These are phyloP conservation scores for Bibio marci DNA, from an alignment of 2,888 invertebrate genomes.

Conservation along the genomic window DNA sequence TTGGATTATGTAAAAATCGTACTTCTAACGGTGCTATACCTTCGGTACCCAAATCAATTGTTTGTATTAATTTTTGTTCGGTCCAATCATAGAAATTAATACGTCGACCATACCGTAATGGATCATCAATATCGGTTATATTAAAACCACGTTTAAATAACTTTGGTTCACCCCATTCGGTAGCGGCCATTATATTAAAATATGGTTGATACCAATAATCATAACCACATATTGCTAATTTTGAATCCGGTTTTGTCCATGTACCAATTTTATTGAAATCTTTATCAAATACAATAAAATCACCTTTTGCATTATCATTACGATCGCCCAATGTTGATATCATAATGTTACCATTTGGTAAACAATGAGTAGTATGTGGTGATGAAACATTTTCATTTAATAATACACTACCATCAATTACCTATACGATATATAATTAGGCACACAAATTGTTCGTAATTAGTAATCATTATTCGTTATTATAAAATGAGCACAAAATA, in stretches of 20 bases:
- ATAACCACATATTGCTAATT: slow-evolving; percentile 61
- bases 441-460: too few species aligned
- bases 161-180: slow-evolving; percentile 86
- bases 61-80: slow-evolving; percentile 58
- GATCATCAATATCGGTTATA: slow-evolving; percentile 31
- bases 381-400: slow-evolving; percentile 59
- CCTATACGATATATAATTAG: slow-evolving; percentile 45
- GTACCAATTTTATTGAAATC: slow-evolving; percentile 46
- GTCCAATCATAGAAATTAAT: slow-evolving; percentile 87
- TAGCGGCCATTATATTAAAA: slow-evolving; percentile 75
- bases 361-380: slow-evolving; percentile 88
- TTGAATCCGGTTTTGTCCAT: slow-evolving; percentile 51
- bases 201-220: slow-evolving; percentile 98
- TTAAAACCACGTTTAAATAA: slow-evolving; percentile 52
- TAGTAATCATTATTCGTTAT: not conserved
- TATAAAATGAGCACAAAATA: not conserved
- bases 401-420: slow-evolving; percentile 65
- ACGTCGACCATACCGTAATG: slow-evolving; percentile 58
- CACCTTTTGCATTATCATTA: slow-evolving; percentile 65
- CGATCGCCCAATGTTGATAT: slow-evolving; percentile 87
- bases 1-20: slow-evolving; percentile 85
- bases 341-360: slow-evolving; percentile 85
- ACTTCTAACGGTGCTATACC: slow-evolving; percentile 82
- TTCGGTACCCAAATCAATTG: slow-evolving; percentile 72
- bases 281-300: slow-evolving; percentile 75